Percentiles rank a stretch among this genome's conserved stretches.
These are phyloP conservation scores for Mamestra configurata DNA, from an alignment of 1,140 invertebrate genomes.

Conservation along the genomic window DNA sequence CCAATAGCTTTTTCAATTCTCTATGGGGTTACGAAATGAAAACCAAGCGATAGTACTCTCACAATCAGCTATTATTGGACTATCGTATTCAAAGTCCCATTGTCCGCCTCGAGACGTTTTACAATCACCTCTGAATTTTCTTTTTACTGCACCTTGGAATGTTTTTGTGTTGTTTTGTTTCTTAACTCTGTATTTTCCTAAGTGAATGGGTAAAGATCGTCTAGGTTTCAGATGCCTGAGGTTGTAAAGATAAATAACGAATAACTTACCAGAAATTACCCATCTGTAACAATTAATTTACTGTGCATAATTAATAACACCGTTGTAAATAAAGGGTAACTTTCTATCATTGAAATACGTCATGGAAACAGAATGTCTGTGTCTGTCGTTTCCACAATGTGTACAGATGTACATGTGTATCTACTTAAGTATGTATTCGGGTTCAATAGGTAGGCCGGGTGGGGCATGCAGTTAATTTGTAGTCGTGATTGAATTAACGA, in stretches of 20 bases:
- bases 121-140: slow-evolving; percentile 23
- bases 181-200: not conserved
- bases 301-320: not conserved
- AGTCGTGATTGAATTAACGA: slow-evolving; percentile 76
- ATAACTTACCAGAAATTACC: not conserved
- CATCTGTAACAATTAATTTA: not conserved
- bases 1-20: slow-evolving; percentile 30
- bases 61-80: slow-evolving; percentile 43
- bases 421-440: slow-evolving; percentile 47
- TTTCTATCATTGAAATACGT: slow-evolving; percentile 27
- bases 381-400: not conserved
- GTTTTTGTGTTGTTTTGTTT: slow-evolving; percentile 6
- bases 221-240: not conserved
- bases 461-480: slow-evolving; percentile 67
- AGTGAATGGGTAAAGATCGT: not conserved
- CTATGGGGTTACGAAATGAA: slow-evolving; percentile 20
- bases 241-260: not conserved
- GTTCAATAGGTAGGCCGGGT: slow-evolving; percentile 53
- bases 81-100: slow-evolving; percentile 31
- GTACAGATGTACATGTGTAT: slow-evolving; percentile 10
- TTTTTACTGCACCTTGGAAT: slow-evolving; percentile 14
- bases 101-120: slow-evolving; percentile 26
- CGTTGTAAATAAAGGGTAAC: not conserved
- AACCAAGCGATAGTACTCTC: slow-evolving; percentile 19
- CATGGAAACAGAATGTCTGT: slow-evolving; percentile 11